phyloP scores from a whole-genome alignment of 1,140 invertebrate genomes.

The Ceratosolen fusciceps region DNA sequence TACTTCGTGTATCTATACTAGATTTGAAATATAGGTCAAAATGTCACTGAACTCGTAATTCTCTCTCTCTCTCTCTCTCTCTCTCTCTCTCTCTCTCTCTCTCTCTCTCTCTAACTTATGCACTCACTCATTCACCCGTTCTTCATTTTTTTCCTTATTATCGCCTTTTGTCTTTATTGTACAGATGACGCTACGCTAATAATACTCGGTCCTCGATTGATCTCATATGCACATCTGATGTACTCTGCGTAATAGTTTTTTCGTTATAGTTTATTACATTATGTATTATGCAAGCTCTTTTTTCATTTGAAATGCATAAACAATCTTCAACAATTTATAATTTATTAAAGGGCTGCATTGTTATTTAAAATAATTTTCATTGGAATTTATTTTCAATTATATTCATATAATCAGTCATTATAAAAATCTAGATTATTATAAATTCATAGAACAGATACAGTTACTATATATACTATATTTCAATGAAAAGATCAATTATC shows the following conservation, averaged over 20 bases:
- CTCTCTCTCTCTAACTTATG: slow-evolving; percentile 19
- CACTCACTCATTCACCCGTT: not conserved
- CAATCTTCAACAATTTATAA: too few species aligned
- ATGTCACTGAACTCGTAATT: slow-evolving; percentile 31
- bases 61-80: not conserved
- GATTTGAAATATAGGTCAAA: slow-evolving; percentile 58
- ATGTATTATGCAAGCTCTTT: not conserved
- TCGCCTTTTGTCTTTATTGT: slow-evolving; percentile 33
- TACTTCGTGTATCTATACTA: not conserved
- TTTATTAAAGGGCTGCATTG: too few species aligned
- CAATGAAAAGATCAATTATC: not conserved
- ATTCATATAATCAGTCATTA: too few species aligned
- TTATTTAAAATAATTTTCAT: too few species aligned
- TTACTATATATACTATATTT: not conserved
- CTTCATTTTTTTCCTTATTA: not conserved
- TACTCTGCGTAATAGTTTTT: not conserved
- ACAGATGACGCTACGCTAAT: slow-evolving; percentile 56
- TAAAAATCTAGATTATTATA: too few species aligned
- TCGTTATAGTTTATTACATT: not conserved
- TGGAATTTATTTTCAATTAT: too few species aligned
- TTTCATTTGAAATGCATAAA: too few species aligned
- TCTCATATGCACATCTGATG: not conserved
- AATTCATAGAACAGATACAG: too few species aligned
- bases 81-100: slow-evolving; percentile 35
- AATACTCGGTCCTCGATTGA: slow-evolving; percentile 50